Evolutionary conservation across 2,113 vertebrate species (phyloP), one percentile per base, ranked within the genome.

Genomic region (mouse (Mus musculus)): DNA sequence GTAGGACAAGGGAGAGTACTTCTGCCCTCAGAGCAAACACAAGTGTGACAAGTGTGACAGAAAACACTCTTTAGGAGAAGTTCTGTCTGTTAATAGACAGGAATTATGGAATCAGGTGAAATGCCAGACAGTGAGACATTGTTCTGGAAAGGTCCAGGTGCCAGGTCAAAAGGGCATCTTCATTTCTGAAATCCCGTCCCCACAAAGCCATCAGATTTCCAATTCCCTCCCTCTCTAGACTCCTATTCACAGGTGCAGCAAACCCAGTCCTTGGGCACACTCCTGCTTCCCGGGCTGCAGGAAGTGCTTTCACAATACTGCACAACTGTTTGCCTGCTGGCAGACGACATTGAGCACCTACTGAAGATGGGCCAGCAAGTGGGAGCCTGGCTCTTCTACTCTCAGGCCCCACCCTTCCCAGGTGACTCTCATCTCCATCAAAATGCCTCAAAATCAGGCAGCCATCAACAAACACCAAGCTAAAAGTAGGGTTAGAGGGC

Each of bases 131-230:
- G 28, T 39, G 81, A 78, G 61, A 87, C 56, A 94, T 1, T 13
- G 54, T 76, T 67, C 49, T 12, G 8, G 86, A 86, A 56, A 73
- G 12, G 26, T 26, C 6, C 3, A 10, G 30, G 12, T 65, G 2
- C 24, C 54, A 95, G 71, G 82, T n/a, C 63, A 52, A 42, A 56
- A 87, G 7, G n/a, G 33, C 0, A 82, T 65, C 65, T 87, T 39
- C 73, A 89, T 42, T 84, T 95, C 39, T 63, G 75, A 90, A 93
- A 88, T 42, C 42, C 72, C 63, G 67, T 33, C 33, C 39, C 65
- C 12, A 81, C 49, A 92, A 71, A 94, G 91, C 12, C 77, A 93
- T 24, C 54, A 78, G 49, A 73, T 19, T 12, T 42, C 49, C 65
- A 0, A 5, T 16, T 39, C 19, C 49, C 73, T 26, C 3, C 72